Conservation (phyloP, 2,797 vertebrate genomes). For the Hemibagrus guttatus region DNA sequence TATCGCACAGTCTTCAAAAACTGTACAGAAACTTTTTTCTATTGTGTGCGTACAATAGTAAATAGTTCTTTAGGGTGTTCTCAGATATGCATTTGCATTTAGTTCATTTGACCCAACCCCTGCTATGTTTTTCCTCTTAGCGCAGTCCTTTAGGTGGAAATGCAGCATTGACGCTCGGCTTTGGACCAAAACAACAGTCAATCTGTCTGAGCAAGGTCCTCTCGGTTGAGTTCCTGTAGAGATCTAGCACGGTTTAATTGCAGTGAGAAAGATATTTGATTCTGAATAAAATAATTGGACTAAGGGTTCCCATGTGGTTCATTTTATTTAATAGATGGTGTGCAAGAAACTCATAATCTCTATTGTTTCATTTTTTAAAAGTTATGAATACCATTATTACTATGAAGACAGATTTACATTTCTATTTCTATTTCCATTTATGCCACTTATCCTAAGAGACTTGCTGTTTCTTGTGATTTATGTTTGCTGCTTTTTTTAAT, state of each 20-base stretch:
- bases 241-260: background rate
- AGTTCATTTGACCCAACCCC: background rate
- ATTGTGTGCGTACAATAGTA: background rate
- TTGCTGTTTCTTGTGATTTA: too few relatives aligned
- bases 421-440: too few relatives aligned
- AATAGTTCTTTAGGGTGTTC: background rate
- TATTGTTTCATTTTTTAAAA: background rate
- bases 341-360: background rate
- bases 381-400: background rate
- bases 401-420: too few relatives aligned
- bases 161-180: background rate
- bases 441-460: too few relatives aligned
- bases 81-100: background rate
- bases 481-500: background rate
- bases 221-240: background rate
- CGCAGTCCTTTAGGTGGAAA: background rate
- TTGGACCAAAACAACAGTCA: background rate
- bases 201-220: background rate
- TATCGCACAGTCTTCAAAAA: background rate
- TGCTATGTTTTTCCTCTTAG: background rate
- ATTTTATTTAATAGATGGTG: too few relatives aligned
- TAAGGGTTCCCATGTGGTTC: background rate
- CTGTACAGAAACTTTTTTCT: constrained; percentile 21
- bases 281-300: background rate
- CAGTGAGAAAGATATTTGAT: background rate